Conservation (phyloP, 2,113 vertebrate species). For the Nesoenas mayeri region DNA sequence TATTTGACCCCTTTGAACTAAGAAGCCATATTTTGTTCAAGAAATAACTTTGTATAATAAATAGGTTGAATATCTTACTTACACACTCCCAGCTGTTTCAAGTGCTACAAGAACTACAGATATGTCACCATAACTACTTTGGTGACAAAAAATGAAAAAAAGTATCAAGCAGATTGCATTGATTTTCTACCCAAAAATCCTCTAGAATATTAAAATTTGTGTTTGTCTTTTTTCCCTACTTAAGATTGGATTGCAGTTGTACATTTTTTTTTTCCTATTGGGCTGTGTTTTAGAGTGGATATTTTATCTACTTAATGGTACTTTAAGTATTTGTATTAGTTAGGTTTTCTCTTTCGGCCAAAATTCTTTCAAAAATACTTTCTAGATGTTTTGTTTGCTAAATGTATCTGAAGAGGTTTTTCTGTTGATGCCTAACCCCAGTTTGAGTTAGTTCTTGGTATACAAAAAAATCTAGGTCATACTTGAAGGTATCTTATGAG, state of each 20-base stretch:
- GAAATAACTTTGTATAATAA: not conserved
- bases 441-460: not conserved
- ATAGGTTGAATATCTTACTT: not conserved
- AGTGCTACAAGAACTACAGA: not conserved
- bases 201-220: not conserved
- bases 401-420: not conserved
- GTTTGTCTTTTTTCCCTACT: not conserved
- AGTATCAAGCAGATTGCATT: not conserved
- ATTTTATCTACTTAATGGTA: not conserved
- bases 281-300: not conserved
- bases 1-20: not conserved
- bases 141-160: not conserved
- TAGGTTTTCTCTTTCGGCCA: not conserved
- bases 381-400: not conserved
- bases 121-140: accelerated
- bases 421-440: not conserved
- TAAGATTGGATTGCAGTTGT: not conserved
- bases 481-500: not conserved
- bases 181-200: accelerated
- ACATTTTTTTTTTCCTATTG: not conserved
- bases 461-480: not conserved
- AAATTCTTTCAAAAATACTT: not conserved
- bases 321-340: not conserved
- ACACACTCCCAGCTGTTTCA: not conserved
- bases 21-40: not conserved